These are phyloP conservation scores for Clarias macrocephalus DNA, from an alignment of 2,113 vertebrate genomes.

Conservation along the genomic window DNA sequence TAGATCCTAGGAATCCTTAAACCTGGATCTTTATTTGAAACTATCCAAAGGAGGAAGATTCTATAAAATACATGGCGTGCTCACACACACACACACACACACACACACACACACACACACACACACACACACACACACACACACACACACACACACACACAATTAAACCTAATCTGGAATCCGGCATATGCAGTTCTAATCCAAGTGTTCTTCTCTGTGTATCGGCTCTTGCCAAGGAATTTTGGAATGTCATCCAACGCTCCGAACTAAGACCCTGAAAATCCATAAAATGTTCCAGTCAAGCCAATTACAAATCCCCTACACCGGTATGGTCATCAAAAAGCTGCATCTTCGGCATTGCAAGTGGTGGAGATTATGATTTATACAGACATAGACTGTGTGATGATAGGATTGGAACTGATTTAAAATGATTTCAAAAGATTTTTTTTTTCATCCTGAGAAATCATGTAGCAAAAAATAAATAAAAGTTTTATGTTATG, in stretches of 20 bases:
- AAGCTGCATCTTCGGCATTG: constrained; percentile 38
- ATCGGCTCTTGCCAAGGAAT: constrained; percentile 55
- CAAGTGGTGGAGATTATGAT: constrained; percentile 41
- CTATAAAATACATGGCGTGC: constrained; percentile 45
- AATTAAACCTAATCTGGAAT: constrained; percentile 60
- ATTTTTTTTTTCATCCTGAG: constrained; percentile 7
- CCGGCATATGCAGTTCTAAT: constrained; percentile 45
- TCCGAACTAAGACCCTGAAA: constrained; percentile 58
- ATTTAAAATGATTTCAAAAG: constrained; percentile 35
- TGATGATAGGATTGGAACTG: constrained; percentile 31
- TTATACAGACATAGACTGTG: constrained; percentile 35
- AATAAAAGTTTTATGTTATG: neutral
- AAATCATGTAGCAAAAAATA: constrained; percentile 14
- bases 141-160: constrained; percentile 26
- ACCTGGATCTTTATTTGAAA: constrained; percentile 42
- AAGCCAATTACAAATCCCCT: constrained; percentile 59
- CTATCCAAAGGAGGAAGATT: constrained; percentile 31
- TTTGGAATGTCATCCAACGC: constrained; percentile 55
- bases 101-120: neutral
- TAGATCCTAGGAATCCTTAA: constrained; percentile 23
- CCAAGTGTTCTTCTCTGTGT: constrained; percentile 50
- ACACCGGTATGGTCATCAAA: constrained; percentile 56
- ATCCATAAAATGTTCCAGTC: constrained; percentile 58
- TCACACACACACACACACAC: neutral
- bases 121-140: constrained; percentile 10